Base-by-base conservation (phyloP, 1,140 invertebrate genomes). In the Dendroctonus valens region DNA sequence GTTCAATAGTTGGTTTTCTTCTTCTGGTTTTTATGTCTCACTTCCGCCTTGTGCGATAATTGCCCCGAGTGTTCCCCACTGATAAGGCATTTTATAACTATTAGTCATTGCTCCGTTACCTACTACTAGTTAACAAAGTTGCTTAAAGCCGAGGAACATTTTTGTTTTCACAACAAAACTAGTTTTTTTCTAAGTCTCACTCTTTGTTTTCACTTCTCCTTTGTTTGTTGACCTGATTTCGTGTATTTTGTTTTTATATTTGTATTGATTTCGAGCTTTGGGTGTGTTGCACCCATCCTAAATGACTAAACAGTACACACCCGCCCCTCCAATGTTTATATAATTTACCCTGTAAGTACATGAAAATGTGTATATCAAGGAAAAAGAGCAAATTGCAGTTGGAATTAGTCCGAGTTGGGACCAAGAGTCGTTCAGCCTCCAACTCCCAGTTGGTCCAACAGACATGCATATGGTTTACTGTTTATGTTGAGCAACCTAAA, bases 201-300 rank as follows among this genome's bases (percentile, higher is more conserved):
- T 40, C 60, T 63, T 69, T 69, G 53, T 63, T 40, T 67, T 61
- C 9, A 41, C n/a, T 14, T 41, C 8, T 40, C 42, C 14, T 41
- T 52, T 65, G 52, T 55, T 60, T 60, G 59, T 67, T 67, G 59
- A 61, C 38, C 42, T 41, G 58, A 46, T 49, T 60, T 67, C 12
- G 37, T 58, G 26, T 44, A 41, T 55, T 63, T 64, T 65, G 67
- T 72, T 70, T 52, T 41, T 63, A 40, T 67, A 61, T 72, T 70
- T 69, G 70, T 73, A 73, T 73, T 62, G 71, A 73, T 73, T 72
- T 58, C 40, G 61, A 69, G 51, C 62, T 59, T 65, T 70, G 71
- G 71, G 71, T 73, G 71, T 73, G 71, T 73, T 73, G 69, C 70
- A 73, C 69, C 65, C 59, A 67, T 67, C 64, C 67, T 61, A 64